Evolutionary conservation across 2,888 invertebrate genomes (phyloP).

Genomic region (Cephus rjabovi): DNA sequence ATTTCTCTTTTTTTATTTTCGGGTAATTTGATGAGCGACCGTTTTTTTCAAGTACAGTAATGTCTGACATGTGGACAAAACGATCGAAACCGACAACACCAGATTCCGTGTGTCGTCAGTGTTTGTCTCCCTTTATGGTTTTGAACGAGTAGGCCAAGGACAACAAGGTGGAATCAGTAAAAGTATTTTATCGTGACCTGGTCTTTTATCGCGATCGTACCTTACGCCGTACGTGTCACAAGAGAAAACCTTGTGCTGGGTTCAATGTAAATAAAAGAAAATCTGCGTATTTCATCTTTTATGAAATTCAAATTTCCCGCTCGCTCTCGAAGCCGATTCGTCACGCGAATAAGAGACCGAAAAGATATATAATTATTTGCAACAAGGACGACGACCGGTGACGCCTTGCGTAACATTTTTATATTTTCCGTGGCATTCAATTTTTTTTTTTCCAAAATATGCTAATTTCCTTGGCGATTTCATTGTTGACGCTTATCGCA

Average conservation of each 20-base stretch:
- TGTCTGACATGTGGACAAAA: neutral
- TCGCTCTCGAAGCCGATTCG: no score
- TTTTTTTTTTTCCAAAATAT: neutral
- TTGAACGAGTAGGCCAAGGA: conserved; percentile 35
- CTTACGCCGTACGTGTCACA: neutral
- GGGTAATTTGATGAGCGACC: no score
- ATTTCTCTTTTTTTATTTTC: no score
- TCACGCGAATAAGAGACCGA: neutral
- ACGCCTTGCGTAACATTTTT: no score
- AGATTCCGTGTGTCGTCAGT: conserved; percentile 22
- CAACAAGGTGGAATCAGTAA: conserved; percentile 20
- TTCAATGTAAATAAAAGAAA: neutral
- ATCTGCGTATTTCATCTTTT: neutral
- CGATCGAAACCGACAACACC: neutral
- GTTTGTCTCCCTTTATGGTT: conserved; percentile 11
- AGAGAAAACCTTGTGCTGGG: neutral
- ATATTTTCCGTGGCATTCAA: no score
- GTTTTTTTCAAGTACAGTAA: no score
- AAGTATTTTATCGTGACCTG: neutral
- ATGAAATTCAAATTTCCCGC: no score
- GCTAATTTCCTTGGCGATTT: neutral
- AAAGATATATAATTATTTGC: neutral
- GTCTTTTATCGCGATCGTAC: neutral
- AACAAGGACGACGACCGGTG: neutral
- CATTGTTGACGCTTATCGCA: neutral